Percentiles rank a stretch among this genome's conserved stretches.
Conservation (phyloP, 2,888 invertebrate species). For the Gastracanthus pulcherrimus region DNA sequence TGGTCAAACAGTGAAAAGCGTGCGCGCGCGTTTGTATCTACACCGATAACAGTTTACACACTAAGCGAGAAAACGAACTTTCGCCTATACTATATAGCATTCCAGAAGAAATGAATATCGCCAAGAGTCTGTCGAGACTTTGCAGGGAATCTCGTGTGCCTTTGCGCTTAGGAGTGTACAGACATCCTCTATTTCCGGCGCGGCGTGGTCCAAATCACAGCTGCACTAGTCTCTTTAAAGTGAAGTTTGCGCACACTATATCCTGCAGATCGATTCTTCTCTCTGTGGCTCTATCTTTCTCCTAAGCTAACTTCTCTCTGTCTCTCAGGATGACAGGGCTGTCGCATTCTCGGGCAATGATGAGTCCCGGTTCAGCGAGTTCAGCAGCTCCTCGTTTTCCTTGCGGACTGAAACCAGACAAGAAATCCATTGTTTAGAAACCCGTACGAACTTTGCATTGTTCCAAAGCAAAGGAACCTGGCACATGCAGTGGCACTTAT, state of each 20-base stretch:
- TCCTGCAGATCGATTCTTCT: not conserved
- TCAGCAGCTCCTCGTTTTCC: slow-evolving; percentile 93
- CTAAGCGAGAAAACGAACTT: no score
- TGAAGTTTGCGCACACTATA: not conserved
- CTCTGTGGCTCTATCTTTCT: not conserved
- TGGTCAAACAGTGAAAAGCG: no score
- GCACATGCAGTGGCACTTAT: not conserved
- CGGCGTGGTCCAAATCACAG: no score
- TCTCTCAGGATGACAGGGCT: slow-evolving; percentile 52
- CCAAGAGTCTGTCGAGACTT: no score
- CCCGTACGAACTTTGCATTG: not conserved
- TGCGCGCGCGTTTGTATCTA: no score
- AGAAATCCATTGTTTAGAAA: not conserved
- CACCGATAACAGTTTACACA: no score
- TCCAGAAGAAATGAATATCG: no score
- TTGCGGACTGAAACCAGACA: slow-evolving; percentile 86
- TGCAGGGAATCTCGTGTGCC: no score
- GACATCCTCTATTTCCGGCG: no score
- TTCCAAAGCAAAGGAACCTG: not conserved
- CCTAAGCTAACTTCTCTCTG: not conserved
- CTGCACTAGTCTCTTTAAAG: no score
- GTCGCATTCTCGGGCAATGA: slow-evolving; percentile 69
- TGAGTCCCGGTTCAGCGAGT: slow-evolving; percentile 82
- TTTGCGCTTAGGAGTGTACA: no score
- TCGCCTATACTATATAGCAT: no score